These are phyloP conservation scores for Holothuria leucospilota DNA, from an alignment of 53 echinoderm and acorn worm species.

Conservation along the genomic window DNA sequence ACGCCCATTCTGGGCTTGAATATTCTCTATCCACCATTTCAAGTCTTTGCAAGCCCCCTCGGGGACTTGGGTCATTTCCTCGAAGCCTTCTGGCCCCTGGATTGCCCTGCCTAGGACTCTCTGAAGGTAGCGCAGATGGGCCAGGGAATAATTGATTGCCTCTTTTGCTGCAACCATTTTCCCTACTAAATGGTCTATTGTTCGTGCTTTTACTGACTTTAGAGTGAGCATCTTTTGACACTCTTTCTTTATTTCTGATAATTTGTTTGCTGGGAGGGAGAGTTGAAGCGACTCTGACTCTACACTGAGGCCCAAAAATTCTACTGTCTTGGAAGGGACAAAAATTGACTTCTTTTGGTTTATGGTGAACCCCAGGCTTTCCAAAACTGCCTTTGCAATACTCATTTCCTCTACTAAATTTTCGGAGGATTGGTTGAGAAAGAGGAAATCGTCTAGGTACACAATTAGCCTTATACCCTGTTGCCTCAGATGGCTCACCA, in stretches of 20 bases:
- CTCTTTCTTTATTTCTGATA: slow-evolving; percentile 13
- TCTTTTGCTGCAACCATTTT: slow-evolving; percentile 21
- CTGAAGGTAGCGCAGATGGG: slow-evolving; percentile 15
- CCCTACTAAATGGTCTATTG: not conserved
- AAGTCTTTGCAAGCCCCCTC: not conserved
- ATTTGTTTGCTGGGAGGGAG: slow-evolving; percentile 18
- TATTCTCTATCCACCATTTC: slow-evolving; percentile 18
- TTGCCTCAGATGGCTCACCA: not conserved
- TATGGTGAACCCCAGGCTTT: not conserved
- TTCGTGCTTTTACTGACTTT: not conserved
- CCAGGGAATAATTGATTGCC: slow-evolving; percentile 28
- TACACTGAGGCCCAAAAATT: not conserved
- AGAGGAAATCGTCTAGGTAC: slow-evolving; percentile 40
- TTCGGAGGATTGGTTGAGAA: not conserved
- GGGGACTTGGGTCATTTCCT: not conserved
- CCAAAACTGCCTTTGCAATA: not conserved
- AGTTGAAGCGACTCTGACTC: not conserved
- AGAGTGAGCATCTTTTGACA: not conserved
- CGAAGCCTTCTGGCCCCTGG: not conserved
- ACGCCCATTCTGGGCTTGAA: slow-evolving; percentile 20
- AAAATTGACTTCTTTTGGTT: too few species aligned
- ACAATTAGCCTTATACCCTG: slow-evolving; percentile 19
- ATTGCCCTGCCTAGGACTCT: not conserved
- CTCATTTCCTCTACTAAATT: not conserved
- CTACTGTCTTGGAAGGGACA: not conserved